Base-by-base conservation (phyloP, 2,113 vertebrate genomes). In the Stercorarius parasiticus region DNA sequence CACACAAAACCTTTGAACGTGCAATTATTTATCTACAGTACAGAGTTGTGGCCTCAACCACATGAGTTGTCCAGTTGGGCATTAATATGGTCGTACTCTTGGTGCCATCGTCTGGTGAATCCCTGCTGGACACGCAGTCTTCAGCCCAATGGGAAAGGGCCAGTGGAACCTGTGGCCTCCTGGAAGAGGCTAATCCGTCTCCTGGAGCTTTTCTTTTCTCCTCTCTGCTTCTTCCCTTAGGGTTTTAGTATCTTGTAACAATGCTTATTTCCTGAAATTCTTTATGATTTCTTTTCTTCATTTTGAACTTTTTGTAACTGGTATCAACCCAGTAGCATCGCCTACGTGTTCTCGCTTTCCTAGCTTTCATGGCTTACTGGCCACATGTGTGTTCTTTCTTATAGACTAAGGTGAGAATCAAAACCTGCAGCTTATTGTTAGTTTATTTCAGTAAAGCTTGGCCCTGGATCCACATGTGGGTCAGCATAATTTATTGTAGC, bases 41-140 rank as follows among this genome's bases (percentile, higher is more conserved):
- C 26, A 73, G 49, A 73, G 15, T 0, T 81, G 29, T 89, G 58
- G 15, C 32, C n/a, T 81, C 67, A 72, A 47, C 32, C 15, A 65
- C 13, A 42, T 7, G 1, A 1, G 3, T 38, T 81, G 26, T 69
- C 13, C 15, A 18, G 5, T 1, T 65, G 55, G 15, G 6, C 12
- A 19, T 80, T 82, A 64, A 71, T 50, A 19, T 9, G 8, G 7
- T 73, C 14, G 25, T 26, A 32, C 3, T 76, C 67, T 59, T 55
- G 49, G 16, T 88, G 49, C 13, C 12, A 26, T 53, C 16, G n/a
- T 29, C 38, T 69, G 21, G 12, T 59, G 38, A 72, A 83, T 64
- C 47, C 38, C 29, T 73, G 10, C 32, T 83, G 29, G 14, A 58
- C 21, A 25, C 1, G 2, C 11, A 56, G 15, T 36, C 59, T 65